A percentile compares a stretch with the other conserved stretches of the same genome.
Conservation (phyloP, 2,113 vertebrate species). For the Caretta caretta region DNA sequence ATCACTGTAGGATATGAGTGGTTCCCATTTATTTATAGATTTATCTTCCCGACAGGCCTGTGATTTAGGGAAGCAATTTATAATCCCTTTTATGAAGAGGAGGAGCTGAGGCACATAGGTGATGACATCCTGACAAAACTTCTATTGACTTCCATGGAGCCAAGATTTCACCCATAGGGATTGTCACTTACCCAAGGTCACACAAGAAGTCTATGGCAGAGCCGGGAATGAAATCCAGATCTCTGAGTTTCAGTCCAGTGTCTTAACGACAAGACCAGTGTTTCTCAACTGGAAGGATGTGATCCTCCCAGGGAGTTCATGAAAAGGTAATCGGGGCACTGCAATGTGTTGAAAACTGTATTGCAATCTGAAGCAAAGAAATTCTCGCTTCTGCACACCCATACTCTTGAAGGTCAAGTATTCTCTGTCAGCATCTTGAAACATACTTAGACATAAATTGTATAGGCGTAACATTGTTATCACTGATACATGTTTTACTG, state of each 20-base stretch:
- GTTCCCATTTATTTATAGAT: not conserved
- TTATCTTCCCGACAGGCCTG: not conserved
- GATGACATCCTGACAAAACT: not conserved
- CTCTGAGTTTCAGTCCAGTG: not conserved
- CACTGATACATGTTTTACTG: not conserved
- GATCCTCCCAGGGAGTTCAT: not conserved
- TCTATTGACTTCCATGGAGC: not conserved
- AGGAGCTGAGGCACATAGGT: not conserved
- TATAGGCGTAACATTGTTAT: not conserved
- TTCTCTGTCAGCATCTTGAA: constrained; percentile 9
- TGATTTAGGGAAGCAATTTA: not conserved
- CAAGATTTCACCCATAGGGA: not conserved
- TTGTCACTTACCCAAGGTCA: not conserved
- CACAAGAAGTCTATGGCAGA: not conserved
- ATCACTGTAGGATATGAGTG: not conserved
- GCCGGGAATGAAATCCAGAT: not conserved
- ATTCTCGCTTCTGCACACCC: not conserved
- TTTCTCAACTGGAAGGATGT: not conserved
- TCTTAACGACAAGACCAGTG: not conserved
- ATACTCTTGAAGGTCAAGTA: not conserved
- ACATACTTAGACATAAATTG: not conserved
- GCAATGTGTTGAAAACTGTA: not conserved
- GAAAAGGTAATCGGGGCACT: not conserved
- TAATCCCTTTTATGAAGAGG: not conserved
- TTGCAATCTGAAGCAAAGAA: not conserved